Evolutionary conservation across 2,888 invertebrate species (phyloP).

Genomic region (Gandaritis pyraliata): DNA sequence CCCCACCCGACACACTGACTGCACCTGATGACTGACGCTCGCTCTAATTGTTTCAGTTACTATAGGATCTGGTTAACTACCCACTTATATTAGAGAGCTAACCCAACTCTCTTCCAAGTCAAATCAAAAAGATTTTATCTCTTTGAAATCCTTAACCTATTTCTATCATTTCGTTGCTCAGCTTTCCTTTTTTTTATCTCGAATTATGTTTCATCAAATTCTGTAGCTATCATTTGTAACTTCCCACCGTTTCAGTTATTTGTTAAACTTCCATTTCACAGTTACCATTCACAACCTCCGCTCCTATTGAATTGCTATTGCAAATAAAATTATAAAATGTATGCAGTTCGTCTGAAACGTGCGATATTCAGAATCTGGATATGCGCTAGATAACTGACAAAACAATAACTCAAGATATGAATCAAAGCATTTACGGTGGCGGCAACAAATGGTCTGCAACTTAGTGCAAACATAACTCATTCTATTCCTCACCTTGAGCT

Average conservation of each 20-base stretch:
- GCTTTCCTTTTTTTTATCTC: no score
- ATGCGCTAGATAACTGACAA: slow-evolving; percentile 46
- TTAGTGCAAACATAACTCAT: slow-evolving; percentile 29
- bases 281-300: background rate
- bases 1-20: background rate
- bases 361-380: slow-evolving; percentile 31
- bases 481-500: slow-evolving; percentile 32
- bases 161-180: no score
- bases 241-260: background rate
- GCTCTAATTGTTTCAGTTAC: background rate
- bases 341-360: slow-evolving; percentile 17
- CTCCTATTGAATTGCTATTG: background rate
- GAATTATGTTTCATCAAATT: no score
- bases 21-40: slow-evolving; percentile 1
- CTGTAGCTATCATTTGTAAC: background rate
- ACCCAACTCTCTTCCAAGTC: no score
- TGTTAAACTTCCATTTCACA: background rate
- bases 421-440: slow-evolving; percentile 50
- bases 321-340: slow-evolving; percentile 5
- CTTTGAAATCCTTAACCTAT: no score
- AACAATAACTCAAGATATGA: slow-evolving; percentile 57
- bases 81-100: no score
- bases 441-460: slow-evolving; percentile 49
- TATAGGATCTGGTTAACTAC: no score
- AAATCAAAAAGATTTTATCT: no score